Conservation (phyloP, 2,888 invertebrate genomes). For the Gastrophysa polygoni region DNA sequence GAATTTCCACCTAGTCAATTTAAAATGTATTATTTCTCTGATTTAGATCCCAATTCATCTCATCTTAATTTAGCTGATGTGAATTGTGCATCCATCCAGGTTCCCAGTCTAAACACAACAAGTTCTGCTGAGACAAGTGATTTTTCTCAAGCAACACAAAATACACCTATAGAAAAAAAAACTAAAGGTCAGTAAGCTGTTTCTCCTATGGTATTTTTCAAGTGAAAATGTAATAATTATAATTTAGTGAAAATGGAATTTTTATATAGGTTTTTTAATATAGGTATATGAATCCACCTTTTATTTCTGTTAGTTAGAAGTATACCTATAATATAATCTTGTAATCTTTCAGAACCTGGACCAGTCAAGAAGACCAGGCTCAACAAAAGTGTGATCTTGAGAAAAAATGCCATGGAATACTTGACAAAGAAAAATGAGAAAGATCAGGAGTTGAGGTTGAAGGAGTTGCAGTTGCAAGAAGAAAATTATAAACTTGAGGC, state of each 20-base stretch:
- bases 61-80: too few species aligned
- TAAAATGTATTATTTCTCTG: not conserved
- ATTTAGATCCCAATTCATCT: not conserved
- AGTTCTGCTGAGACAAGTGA: too few species aligned
- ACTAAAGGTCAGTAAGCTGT: too few species aligned
- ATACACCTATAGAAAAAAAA: too few species aligned
- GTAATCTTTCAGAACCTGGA: not conserved
- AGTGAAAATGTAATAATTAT: too few species aligned
- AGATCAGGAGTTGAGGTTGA: not conserved
- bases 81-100: too few species aligned
- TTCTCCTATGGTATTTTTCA: too few species aligned
- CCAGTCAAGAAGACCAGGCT: not conserved
- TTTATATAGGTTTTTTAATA: too few species aligned
- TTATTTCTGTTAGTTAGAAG: not conserved
- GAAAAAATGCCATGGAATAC: conserved; percentile 1
- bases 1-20: not conserved
- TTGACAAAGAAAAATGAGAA: not conserved
- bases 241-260: too few species aligned
- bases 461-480: conserved; percentile 1
- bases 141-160: too few species aligned
- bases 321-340: too few species aligned
- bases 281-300: not conserved
- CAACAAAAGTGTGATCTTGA: not conserved
- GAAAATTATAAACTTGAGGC: not conserved
- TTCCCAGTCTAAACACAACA: too few species aligned